phyloP scores from a whole-genome alignment of 2,888 invertebrate genomes.

The Andricus curvator region DNA sequence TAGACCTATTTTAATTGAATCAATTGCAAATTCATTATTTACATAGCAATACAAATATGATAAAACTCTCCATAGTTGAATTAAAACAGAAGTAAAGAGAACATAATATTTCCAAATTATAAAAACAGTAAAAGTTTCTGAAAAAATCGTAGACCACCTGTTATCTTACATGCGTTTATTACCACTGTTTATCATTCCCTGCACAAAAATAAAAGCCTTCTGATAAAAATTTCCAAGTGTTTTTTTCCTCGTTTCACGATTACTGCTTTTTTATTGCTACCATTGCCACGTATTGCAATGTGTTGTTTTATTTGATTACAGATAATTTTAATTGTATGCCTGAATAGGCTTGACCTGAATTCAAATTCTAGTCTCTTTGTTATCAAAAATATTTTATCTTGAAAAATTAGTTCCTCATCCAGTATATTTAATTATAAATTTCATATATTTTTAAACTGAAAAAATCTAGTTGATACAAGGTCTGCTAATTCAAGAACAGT shows the following conservation, averaged over 20 bases:
- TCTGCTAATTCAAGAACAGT: conserved; percentile 30
- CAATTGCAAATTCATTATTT: neutral
- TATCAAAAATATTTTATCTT: neutral
- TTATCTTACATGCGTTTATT: neutral
- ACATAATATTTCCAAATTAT: neutral
- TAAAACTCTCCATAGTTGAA: neutral
- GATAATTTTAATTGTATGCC: too few relatives aligned
- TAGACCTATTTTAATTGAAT: neutral
- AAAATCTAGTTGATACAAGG: conserved; percentile 3
- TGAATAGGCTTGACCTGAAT: neutral
- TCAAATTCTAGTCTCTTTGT: neutral
- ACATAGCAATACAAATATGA: neutral
- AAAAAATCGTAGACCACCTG: neutral
- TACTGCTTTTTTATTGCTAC: too few relatives aligned
- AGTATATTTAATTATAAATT: neutral
- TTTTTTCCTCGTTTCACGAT: neutral
- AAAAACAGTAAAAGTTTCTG: neutral
- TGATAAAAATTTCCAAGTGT: conserved; percentile 8
- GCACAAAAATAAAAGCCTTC: neutral
- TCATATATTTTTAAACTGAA: neutral
- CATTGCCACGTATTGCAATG: too few relatives aligned
- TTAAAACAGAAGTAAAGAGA: neutral
- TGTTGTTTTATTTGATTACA: too few relatives aligned
- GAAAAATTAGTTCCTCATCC: neutral
- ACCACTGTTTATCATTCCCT: neutral